Evolutionary conservation across 2,888 invertebrate species (phyloP).

Genomic region (Ophioninae sp.): DNA sequence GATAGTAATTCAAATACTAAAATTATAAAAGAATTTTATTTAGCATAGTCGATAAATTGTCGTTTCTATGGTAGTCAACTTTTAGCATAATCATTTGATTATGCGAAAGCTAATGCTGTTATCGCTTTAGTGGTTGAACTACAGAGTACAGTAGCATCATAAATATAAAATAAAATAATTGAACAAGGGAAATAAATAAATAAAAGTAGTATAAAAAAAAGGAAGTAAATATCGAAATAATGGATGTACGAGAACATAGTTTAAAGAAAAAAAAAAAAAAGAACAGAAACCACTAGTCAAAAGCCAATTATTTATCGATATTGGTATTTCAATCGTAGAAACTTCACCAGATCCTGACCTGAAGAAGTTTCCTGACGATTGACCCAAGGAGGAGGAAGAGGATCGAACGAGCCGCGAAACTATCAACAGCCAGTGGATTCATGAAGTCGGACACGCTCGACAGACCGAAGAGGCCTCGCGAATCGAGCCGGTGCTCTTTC

Average conservation of each 20-base stretch:
- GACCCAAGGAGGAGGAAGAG: conserved; percentile 37
- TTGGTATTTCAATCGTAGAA: conserved; percentile 27
- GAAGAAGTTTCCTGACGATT: conserved; percentile 48
- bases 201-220: too few relatives aligned
- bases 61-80: too few relatives aligned
- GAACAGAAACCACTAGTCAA: neutral
- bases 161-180: too few relatives aligned
- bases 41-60: too few relatives aligned
- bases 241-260: too few relatives aligned
- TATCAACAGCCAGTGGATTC: conserved; percentile 55
- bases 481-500: conserved; percentile 33
- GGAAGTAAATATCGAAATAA: too few relatives aligned
- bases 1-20: too few relatives aligned
- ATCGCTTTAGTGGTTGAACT: too few relatives aligned
- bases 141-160: too few relatives aligned
- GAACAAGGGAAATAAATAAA: too few relatives aligned
- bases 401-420: conserved; percentile 21
- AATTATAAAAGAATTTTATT: too few relatives aligned
- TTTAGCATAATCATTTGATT: too few relatives aligned
- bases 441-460: conserved; percentile 40
- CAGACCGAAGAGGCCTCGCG: conserved; percentile 2
- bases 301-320: neutral
- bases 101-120: neutral
- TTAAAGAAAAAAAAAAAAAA: neutral
- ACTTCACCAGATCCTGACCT: neutral